Conservation (phyloP, 2,113 vertebrate genomes). For the Pithys albifrons region DNA sequence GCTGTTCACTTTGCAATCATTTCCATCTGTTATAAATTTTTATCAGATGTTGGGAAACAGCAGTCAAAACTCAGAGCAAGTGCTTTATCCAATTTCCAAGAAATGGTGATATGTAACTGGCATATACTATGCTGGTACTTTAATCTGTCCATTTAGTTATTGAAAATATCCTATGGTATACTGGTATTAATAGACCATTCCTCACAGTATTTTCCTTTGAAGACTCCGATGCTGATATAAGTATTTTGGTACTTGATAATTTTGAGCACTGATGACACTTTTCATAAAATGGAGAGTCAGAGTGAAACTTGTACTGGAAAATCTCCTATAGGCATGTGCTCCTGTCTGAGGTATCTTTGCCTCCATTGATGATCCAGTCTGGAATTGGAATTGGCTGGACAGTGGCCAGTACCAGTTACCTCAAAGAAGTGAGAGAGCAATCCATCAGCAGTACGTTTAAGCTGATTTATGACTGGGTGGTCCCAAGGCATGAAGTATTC, state of each 20-base stretch:
- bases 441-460: not conserved
- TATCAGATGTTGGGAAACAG: constrained; percentile 74
- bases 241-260: not conserved
- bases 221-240: not conserved
- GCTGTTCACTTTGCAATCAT: constrained; percentile 69
- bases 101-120: constrained; percentile 38
- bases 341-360: not conserved
- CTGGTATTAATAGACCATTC: not conserved
- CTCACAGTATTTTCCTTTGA: not conserved
- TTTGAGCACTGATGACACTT: not conserved
- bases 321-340: not conserved
- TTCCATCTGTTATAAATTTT: constrained; percentile 77
- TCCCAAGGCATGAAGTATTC: not conserved
- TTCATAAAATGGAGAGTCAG: not conserved
- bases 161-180: not conserved
- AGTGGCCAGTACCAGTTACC: not conserved
- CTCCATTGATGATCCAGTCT: not conserved
- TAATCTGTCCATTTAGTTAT: constrained; percentile 18
- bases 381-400: not conserved
- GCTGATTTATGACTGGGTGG: not conserved
- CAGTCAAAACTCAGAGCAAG: constrained; percentile 57
- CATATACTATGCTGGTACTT: constrained; percentile 36
- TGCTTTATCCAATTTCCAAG: constrained; percentile 45
- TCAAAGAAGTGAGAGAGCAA: not conserved
- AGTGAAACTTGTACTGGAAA: not conserved